Base-by-base conservation (phyloP, 1,140 invertebrate species). In the Drosophila lowei region DNA sequence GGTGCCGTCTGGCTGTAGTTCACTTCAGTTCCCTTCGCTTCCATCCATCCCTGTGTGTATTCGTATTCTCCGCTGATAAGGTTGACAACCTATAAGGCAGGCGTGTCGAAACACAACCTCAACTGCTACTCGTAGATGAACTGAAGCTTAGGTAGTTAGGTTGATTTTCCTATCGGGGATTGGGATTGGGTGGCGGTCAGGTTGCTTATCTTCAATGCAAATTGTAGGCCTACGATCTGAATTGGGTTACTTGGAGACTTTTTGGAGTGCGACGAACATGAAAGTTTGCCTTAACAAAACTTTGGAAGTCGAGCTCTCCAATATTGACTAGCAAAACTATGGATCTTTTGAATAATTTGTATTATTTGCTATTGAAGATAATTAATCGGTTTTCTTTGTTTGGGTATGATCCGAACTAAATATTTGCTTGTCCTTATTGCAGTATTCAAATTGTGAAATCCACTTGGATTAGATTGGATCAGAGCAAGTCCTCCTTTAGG, bases 51-150 rank as follows among this genome's bases (percentile, higher is more conserved):
- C 46, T 54, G 53, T 49, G 38, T 43, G 18, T n/a, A 5, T 79
- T 52, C 80, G 65, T 85, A 58, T 75, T 77, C 75, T 77, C 55
- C 58, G 63, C 62, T 88, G 81, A 85, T 85, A 85, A 85, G 53
- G 47, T 23, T 7, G 34, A 41, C 23, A 25, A 25, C 23, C 23
- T 25, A 25, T 25, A 25, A 63, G 28, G 7, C 28, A 30, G 50
- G 66, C 54, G 59, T 73, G 66, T 70, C 34, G 65, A 38, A 38
- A 38, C 9, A 77, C 55, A 73, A 25, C 23, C 38, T 28, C 23
- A 56, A 21, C 23, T 6, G 42, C 49, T 57, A 28, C 28, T 7
- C 7, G 8, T 9, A 13, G 34, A 38, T 38, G 34, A 13, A 38
- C 34, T 38, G 66, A 25, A 47, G 49, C 67, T 41, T 54, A 23